phyloP scores from a whole-genome alignment of 2,113 vertebrate species.

The Coryphaenoides rupestris region DNA sequence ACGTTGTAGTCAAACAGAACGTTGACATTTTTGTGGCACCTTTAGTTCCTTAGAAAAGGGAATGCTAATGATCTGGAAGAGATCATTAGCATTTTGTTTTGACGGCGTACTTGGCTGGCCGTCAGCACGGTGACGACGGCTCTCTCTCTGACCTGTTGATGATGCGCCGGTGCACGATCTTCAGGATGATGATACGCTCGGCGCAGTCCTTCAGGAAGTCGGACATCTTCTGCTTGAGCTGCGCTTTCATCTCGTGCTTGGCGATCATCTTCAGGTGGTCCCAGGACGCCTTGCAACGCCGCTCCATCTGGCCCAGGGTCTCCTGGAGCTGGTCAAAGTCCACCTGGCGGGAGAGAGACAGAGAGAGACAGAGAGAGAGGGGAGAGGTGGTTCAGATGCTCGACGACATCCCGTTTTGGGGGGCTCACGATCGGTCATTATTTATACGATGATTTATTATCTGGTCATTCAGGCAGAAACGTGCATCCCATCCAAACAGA shows the following conservation, averaged over 20 bases:
- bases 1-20: too few relatives aligned
- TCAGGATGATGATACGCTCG: slow-evolving; percentile 93
- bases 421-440: too few relatives aligned
- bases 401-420: too few relatives aligned
- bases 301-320: slow-evolving; percentile 92
- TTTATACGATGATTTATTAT: too few relatives aligned
- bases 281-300: slow-evolving; percentile 95
- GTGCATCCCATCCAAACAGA: too few relatives aligned
- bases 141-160: slow-evolving; percentile 89
- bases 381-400: too few relatives aligned
- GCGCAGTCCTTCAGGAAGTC: slow-evolving; percentile 96
- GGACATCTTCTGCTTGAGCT: slow-evolving; percentile 93
- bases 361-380: background rate
- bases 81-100: too few relatives aligned
- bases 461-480: too few relatives aligned
- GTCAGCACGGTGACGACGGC: background rate
- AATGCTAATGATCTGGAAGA: too few relatives aligned
- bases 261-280: slow-evolving; percentile 96
- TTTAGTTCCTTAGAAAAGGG: too few relatives aligned
- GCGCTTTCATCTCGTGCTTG: slow-evolving; percentile 95
- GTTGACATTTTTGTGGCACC: too few relatives aligned
- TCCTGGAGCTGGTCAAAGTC: slow-evolving; percentile 97
- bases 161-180: slow-evolving; percentile 94
- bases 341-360: slow-evolving; percentile 81
- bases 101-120: background rate